A percentile compares a stretch with the other conserved stretches of the same genome.
Conservation (phyloP, 53 echinoderm and acorn worm genomes). For the Arbacia lixula region DNA sequence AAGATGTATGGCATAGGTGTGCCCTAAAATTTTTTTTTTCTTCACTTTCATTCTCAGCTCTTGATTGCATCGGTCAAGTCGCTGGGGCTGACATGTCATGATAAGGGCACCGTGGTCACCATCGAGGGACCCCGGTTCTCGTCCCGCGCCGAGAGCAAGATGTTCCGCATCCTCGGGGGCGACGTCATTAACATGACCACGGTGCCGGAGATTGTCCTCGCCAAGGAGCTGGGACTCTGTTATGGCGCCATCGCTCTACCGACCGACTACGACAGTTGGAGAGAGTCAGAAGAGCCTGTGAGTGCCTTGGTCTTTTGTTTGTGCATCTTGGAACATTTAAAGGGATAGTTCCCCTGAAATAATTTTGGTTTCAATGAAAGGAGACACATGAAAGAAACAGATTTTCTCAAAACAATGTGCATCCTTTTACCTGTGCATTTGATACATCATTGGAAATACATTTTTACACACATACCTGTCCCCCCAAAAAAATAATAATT, state of each 20-base stretch:
- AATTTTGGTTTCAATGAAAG: too few species aligned
- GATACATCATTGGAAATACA: too few species aligned
- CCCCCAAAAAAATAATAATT: too few species aligned
- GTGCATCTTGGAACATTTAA: too few species aligned
- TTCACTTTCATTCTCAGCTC: conserved; percentile 38
- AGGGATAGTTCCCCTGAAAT: too few species aligned
- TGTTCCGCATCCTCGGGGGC: conserved; percentile 77
- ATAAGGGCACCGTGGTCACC: conserved; percentile 78
- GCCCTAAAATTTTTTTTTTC: background rate
- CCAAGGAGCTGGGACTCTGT: conserved; percentile 83
- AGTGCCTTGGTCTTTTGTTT: too few species aligned
- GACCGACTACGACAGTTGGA: conserved; percentile 96
- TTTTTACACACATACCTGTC: too few species aligned
- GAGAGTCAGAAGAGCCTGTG: conserved; percentile 65
- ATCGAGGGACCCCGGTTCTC: conserved; percentile 95
- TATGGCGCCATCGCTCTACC: conserved; percentile 88
- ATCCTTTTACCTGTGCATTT: too few species aligned
- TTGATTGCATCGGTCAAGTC: conserved; percentile 70
- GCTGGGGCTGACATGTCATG: conserved; percentile 65
- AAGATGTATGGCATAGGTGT: too few species aligned
- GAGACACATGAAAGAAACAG: too few species aligned
- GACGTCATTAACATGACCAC: conserved; percentile 99
- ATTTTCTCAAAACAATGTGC: too few species aligned
- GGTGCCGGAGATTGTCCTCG: conserved; percentile 91
- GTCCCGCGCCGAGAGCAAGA: conserved; percentile 83